Percentiles rank a stretch among this genome's conserved stretches.
These are phyloP conservation scores for Donacobius atricapilla DNA, from an alignment of 2,113 vertebrate genomes.

Conservation along the genomic window DNA sequence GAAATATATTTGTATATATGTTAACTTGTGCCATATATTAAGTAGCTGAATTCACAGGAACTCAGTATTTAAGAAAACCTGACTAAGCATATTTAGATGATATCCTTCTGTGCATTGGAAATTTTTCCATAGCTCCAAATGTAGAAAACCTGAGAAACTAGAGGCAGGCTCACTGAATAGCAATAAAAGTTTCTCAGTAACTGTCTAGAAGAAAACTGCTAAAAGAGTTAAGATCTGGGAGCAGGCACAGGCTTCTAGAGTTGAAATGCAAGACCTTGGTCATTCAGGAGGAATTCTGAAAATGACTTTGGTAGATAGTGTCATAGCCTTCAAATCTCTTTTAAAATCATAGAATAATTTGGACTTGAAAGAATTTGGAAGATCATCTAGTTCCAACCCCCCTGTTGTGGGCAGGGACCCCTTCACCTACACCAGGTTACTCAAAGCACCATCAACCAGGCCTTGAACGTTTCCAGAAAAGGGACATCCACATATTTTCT, in stretches of 20 bases:
- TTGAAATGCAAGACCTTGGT: not conserved
- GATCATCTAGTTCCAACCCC: not conserved
- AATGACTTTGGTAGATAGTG: not conserved
- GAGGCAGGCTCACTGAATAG: not conserved
- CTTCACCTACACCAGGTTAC: not conserved
- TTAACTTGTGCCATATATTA: not conserved
- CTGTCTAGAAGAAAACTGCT: not conserved
- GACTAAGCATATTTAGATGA: not conserved
- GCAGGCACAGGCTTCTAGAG: not conserved
- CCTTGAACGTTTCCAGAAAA: not conserved
- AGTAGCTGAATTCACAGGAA: not conserved
- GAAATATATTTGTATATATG: not conserved
- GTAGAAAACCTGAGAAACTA: not conserved
- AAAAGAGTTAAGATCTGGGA: not conserved
- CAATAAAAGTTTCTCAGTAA: not conserved
- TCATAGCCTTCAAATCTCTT: not conserved
- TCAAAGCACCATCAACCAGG: not conserved
- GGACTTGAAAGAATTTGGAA: not conserved
- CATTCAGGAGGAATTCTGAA: not conserved
- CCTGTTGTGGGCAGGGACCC: accelerated
- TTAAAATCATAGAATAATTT: not conserved
- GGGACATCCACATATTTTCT: not conserved
- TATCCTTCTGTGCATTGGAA: not conserved
- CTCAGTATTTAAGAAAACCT: not conserved
- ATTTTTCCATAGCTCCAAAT: not conserved